phyloP scores from a whole-genome alignment of 2,113 vertebrate genomes.

The Leuciscus idus region DNA sequence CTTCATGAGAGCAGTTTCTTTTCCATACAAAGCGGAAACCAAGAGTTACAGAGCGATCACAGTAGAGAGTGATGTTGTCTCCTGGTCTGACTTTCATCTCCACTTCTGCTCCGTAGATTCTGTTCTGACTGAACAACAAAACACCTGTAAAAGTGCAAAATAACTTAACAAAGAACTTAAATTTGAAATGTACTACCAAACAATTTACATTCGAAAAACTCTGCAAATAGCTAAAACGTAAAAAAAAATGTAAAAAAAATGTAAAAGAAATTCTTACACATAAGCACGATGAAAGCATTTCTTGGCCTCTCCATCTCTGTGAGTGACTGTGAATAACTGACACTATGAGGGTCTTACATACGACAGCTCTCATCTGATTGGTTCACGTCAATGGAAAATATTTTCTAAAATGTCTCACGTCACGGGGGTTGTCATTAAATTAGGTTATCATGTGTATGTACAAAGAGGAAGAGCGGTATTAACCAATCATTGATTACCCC shows the following conservation, averaged over 20 bases:
- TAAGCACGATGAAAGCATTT: not conserved
- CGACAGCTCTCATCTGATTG: not conserved
- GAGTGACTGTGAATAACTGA: not conserved
- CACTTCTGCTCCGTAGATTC: constrained; percentile 25
- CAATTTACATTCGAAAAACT: too few relatives aligned
- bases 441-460: not conserved
- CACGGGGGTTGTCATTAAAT: not conserved
- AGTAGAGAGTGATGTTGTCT: constrained; percentile 45
- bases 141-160: constrained; percentile 1
- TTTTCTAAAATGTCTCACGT: not conserved
- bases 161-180: not conserved
- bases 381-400: not conserved
- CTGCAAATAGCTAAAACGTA: fast-evolving
- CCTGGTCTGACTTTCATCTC: constrained; percentile 43
- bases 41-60: not conserved
- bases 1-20: constrained; percentile 18
- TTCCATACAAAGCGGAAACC: not conserved
- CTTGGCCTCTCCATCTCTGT: not conserved
- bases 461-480: not conserved
- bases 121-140: constrained; percentile 4
- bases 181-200: not conserved
- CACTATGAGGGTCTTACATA: not conserved
- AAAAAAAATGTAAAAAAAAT: too few relatives aligned
- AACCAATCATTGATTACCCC: not conserved
- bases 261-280: not conserved